A percentile compares a stretch with the other conserved stretches of the same genome.
These are phyloP conservation scores for Camptogramma bilineatum DNA, from an alignment of 2,888 invertebrate genomes.

Conservation along the genomic window DNA sequence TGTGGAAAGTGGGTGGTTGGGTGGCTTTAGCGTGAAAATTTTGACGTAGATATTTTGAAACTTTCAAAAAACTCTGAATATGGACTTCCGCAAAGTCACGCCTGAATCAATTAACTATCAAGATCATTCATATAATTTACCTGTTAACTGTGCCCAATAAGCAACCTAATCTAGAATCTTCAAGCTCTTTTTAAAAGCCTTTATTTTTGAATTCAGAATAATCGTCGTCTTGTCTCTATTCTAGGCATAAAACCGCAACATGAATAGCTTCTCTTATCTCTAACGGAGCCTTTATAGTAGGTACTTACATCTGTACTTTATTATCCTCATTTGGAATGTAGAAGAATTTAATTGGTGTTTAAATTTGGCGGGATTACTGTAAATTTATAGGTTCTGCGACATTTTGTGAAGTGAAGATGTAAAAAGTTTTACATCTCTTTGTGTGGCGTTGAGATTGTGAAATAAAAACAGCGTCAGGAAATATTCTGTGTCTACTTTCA, in stretches of 20 bases:
- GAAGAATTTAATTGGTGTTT: slow-evolving; percentile 40
- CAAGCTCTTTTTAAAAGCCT: no score
- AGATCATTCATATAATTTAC: no score
- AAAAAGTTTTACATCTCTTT: slow-evolving; percentile 10
- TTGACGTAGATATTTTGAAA: no score
- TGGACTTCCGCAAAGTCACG: no score
- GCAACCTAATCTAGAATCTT: no score
- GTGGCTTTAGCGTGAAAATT: no score
- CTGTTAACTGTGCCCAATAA: no score
- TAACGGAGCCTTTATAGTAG: slow-evolving; percentile 23
- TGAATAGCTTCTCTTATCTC: slow-evolving; percentile 18
- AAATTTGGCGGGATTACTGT: slow-evolving; percentile 35
- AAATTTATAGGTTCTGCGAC: slow-evolving; percentile 22
- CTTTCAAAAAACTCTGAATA: no score
- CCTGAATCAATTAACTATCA: no score
- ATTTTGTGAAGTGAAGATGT: slow-evolving; percentile 17
- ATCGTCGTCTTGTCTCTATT: background rate
- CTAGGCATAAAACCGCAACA: slow-evolving; percentile 4
- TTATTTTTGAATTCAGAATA: background rate
- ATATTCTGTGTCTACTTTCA: no score
- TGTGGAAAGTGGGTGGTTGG: no score
- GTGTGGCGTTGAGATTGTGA: background rate
- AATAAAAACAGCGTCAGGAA: no score
- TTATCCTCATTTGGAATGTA: slow-evolving; percentile 34
- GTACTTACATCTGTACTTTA: slow-evolving; percentile 31